Evolutionary conservation across 1,140 invertebrate species (phyloP).

Genomic region (Tetraneura akinire): DNA sequence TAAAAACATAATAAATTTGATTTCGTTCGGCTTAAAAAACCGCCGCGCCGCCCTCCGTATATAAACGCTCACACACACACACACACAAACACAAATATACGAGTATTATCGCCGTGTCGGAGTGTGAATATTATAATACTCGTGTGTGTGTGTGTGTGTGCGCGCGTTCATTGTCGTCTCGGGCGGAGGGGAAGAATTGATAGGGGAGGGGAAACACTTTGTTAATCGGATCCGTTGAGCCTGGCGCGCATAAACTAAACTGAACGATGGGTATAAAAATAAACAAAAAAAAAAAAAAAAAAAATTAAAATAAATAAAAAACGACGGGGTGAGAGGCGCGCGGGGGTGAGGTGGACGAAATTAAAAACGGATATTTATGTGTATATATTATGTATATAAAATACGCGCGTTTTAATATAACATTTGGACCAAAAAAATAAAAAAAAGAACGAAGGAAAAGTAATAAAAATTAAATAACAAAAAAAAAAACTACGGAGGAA

Average conservation of each 20-base stretch:
- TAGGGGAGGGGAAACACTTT: constrained; percentile 32
- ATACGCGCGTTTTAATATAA: constrained; percentile 38
- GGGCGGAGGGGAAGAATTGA: not conserved
- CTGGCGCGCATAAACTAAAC: constrained; percentile 44
- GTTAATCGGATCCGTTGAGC: constrained; percentile 51
- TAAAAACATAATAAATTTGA: constrained; percentile 52
- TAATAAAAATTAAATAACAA: constrained; percentile 49
- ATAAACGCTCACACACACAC: too few species aligned
- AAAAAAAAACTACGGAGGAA: constrained; percentile 30
- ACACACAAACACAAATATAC: too few species aligned
- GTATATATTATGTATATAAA: too few species aligned
- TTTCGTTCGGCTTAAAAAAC: constrained; percentile 48
- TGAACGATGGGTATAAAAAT: constrained; percentile 35
- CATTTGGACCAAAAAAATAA: too few species aligned
- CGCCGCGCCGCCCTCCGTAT: not conserved
- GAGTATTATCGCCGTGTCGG: not conserved
- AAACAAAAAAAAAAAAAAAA: constrained; percentile 14
- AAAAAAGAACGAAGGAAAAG: constrained; percentile 45
- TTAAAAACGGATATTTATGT: constrained; percentile 43
- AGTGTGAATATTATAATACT: constrained; percentile 20
- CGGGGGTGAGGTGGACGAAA: constrained; percentile 36
- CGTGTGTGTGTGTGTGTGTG: too few species aligned
- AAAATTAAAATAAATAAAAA: not conserved
- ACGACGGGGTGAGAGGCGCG: too few species aligned
- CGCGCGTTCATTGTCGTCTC: too few species aligned